Percentiles rank a stretch among this genome's conserved stretches.
phyloP scores from a whole-genome alignment of 2,888 invertebrate genomes.

The Oscheius sp. region DNA sequence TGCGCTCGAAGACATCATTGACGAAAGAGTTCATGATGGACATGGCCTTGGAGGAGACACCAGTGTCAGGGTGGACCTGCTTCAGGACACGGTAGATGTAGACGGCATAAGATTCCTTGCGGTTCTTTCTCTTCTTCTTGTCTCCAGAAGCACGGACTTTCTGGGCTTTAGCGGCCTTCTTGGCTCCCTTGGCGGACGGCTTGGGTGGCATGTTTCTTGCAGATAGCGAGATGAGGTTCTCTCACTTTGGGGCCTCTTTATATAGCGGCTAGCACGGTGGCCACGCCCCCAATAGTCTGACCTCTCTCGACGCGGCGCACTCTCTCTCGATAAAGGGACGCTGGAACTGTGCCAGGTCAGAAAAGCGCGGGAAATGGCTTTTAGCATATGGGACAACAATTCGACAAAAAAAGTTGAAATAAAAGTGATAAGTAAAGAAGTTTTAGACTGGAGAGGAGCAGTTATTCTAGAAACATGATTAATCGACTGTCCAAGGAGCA shows the following conservation, averaged over 20 bases:
- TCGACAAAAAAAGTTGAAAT: neutral
- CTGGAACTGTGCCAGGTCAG: neutral
- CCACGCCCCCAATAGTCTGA: slow-evolving; percentile 18
- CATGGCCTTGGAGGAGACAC: slow-evolving; percentile 82
- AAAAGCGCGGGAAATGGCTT: neutral
- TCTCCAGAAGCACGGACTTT: slow-evolving; percentile 68
- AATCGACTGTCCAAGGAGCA: too few relatives aligned
- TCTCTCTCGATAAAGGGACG: neutral
- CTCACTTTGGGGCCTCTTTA: neutral
- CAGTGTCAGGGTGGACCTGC: slow-evolving; percentile 78
- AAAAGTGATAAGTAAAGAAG: neutral
- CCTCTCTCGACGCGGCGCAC: neutral
- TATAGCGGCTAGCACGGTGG: neutral
- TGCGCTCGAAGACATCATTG: slow-evolving; percentile 82
- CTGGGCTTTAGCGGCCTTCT: slow-evolving; percentile 69
- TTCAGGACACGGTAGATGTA: slow-evolving; percentile 80
- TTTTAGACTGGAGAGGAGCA: too few relatives aligned
- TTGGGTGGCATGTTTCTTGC: slow-evolving; percentile 53
- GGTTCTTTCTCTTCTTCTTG: slow-evolving; percentile 70
- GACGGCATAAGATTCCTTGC: slow-evolving; percentile 73
- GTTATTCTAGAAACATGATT: too few relatives aligned
- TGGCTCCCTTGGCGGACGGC: slow-evolving; percentile 72
- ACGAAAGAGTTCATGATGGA: slow-evolving; percentile 83
- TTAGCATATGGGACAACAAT: too few relatives aligned
- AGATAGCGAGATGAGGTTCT: neutral